Evolutionary conservation across 2,797 vertebrate species (phyloP).

Genomic region (Peromyscus attwateri): DNA sequence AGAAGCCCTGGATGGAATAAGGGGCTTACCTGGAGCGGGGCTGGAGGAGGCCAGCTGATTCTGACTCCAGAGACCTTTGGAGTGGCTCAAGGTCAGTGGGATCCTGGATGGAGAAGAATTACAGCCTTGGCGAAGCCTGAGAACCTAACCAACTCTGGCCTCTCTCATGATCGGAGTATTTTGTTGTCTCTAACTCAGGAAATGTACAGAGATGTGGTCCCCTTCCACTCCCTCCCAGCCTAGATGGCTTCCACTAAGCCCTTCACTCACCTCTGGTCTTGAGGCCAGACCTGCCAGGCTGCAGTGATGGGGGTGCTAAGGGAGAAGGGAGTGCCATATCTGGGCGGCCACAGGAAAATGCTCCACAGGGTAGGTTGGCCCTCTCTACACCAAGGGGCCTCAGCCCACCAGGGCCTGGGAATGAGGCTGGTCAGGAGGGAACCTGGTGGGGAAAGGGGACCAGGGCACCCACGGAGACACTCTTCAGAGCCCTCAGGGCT

Average conservation of each 20-base stretch:
- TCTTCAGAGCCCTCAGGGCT: constrained; percentile 40
- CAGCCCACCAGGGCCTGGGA: constrained; percentile 68
- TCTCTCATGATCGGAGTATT: constrained; percentile 8
- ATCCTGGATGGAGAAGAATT: constrained; percentile 60
- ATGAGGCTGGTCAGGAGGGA: constrained; percentile 51
- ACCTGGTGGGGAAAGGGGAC: constrained; percentile 37
- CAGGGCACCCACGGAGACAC: constrained; percentile 44
- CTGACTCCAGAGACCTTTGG: constrained; percentile 72
- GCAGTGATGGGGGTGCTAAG: constrained; percentile 63
- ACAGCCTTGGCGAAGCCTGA: constrained; percentile 50
- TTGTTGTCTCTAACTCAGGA: constrained; percentile 47
- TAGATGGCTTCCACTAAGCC: constrained; percentile 82
- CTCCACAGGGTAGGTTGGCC: constrained; percentile 73
- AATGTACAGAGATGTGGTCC: neutral
- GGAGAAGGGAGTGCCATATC: constrained; percentile 71
- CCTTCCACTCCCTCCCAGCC: constrained; percentile 53
- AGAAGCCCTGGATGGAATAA: neutral
- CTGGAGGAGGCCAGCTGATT: constrained; percentile 62
- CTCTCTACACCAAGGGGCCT: constrained; percentile 60
- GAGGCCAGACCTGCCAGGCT: constrained; percentile 77
- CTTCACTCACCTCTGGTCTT: constrained; percentile 84
- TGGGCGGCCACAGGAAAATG: constrained; percentile 74
- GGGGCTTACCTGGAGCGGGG: constrained; percentile 72
- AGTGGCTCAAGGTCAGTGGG: constrained; percentile 52
- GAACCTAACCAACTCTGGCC: neutral